Base-by-base conservation (phyloP, 2,888 invertebrate genomes). In the Carcina quercana region DNA sequence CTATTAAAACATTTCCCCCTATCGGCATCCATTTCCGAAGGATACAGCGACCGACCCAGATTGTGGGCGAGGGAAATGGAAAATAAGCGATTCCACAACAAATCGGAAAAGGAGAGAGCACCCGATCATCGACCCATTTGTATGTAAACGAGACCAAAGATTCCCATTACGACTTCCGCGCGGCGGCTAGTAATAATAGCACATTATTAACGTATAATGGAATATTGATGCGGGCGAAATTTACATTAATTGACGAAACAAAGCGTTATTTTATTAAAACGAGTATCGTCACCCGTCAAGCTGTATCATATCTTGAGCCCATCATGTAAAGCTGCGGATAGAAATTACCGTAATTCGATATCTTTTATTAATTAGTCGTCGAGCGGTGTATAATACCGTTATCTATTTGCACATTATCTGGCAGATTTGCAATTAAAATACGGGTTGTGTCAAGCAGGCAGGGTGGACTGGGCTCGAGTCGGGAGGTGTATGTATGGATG, bases 371-470 rank as follows among this genome's bases (percentile, higher is more conserved):
- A 79, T 78, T 71, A 79, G 75, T 78, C 68, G 74, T 69, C 72
- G 66, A 74, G 71, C 61, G 54, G 64, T 70, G 73, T 74, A 75
- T 79, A 80, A 83, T 78, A 61, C 71, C 64, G 76, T 79, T 83
- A 82, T 82, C 80, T 82, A 80, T 83, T 83, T 82, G 76, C 76
- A 73, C 79, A 80, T 83, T 80, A 82, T 80, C 83, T 79, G 71
- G 78, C 75, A 79, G 80, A 83, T 83, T 82, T 82, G 79, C 83
- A 83, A 83, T 83, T 83, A 83, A 82, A 83, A 82, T 80, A 74
- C 66, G 78, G 76, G 74, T 68, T 73, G 73, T 70, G 57, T 55
- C 54, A 45, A 52, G 43, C 37, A 50, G 42, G 49, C 48, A 47
- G 56, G 51, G 37, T 32, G n/a, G n/a, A n/a, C n/a, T 33, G 32